A percentile compares a stretch with the other conserved stretches of the same genome.
phyloP scores from a whole-genome alignment of 2,113 vertebrate species.

The Tinamus guttatus region DNA sequence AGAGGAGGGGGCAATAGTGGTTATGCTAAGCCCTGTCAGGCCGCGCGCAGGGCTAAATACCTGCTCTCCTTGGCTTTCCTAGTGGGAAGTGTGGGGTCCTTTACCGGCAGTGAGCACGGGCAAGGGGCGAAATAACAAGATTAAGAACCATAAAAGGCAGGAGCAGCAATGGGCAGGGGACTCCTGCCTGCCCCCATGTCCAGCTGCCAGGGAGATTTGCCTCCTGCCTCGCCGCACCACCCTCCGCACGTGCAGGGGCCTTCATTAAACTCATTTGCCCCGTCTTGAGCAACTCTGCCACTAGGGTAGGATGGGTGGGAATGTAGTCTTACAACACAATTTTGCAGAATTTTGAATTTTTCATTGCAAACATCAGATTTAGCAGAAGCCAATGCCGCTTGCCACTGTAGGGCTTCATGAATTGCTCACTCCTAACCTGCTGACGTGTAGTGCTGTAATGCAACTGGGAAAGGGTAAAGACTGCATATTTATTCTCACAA shows the following conservation, averaged over 20 bases:
- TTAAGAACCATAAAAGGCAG: neutral
- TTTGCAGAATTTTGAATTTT: neutral
- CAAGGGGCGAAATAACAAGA: neutral
- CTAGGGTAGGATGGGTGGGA: neutral
- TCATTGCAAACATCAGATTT: neutral
- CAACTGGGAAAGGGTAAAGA: neutral
- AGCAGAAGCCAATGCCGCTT: neutral
- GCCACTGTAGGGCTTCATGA: neutral
- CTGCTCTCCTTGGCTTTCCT: neutral
- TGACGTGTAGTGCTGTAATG: neutral
- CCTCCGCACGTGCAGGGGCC: neutral
- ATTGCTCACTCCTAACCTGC: neutral
- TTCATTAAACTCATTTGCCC: neutral
- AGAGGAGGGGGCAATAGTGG: neutral
- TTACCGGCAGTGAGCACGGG: neutral
- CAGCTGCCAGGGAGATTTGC: neutral
- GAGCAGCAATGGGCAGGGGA: neutral
- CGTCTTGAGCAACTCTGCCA: neutral
- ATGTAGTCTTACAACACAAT: neutral
- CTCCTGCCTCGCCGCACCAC: neutral
- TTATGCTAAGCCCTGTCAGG: neutral
- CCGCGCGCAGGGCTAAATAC: neutral
- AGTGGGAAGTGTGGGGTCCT: neutral
- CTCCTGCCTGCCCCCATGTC: neutral
- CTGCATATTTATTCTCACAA: neutral